Conservation (phyloP, 37 sponge, comb jelly and placozoan species). For the Halichondria panicea region DNA sequence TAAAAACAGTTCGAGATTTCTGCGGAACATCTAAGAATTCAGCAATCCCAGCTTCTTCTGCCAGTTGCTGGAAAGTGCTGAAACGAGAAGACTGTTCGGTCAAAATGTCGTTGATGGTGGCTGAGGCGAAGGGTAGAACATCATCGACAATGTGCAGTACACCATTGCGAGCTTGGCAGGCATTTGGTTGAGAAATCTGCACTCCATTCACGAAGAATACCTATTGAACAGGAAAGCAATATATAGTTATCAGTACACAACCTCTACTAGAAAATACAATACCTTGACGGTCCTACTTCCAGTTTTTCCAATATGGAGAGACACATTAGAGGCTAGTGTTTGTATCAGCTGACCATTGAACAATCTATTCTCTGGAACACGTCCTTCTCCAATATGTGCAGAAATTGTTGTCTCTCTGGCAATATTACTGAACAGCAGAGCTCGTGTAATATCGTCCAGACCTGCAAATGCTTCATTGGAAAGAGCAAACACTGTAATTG, state of each 20-base stretch:
- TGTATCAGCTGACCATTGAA: no score
- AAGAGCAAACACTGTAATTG: no score
- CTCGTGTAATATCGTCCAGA: not conserved
- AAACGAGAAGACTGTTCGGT: constrained; percentile 1
- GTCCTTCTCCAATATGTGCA: not conserved
- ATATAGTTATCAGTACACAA: no score
- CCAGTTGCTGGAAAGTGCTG: constrained; percentile 6
- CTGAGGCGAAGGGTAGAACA: constrained; percentile 25
- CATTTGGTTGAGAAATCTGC: constrained; percentile 16
- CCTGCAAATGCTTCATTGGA: no score
- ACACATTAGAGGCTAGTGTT: no score
- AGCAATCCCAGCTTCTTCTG: constrained; percentile 8
- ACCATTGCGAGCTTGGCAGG: constrained; percentile 21
- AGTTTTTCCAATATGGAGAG: no score
- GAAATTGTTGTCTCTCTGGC: not conserved
- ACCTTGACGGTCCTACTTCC: no score
- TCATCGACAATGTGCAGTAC: constrained; percentile 48
- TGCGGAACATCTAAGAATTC: constrained; percentile 24
- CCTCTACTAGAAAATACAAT: no score
- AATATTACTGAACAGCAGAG: not conserved
- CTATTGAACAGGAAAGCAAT: constrained; percentile 16
- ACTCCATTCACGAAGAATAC: constrained; percentile 40
- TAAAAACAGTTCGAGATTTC: constrained; percentile 46
- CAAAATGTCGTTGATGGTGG: constrained; percentile 38
- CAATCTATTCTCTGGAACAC: no score